These are phyloP conservation scores for Hyles euphorbiae DNA, from an alignment of 1,140 invertebrate genomes.

Conservation along the genomic window DNA sequence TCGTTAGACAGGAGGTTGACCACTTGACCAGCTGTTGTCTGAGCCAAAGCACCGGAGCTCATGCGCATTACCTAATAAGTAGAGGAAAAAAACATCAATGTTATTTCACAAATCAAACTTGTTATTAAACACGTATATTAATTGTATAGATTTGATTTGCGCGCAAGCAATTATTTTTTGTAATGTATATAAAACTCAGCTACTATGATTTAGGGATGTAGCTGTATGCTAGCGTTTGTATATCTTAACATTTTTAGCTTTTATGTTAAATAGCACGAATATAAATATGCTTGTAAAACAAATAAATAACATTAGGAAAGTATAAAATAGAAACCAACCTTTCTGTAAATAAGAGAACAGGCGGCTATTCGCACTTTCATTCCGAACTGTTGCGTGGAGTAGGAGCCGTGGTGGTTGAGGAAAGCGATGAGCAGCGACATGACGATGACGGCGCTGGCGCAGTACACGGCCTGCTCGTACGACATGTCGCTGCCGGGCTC, in stretches of 20 bases:
- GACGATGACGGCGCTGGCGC: slow-evolving; percentile 56
- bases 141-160: too few species aligned
- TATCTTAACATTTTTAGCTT: too few species aligned
- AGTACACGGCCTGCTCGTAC: slow-evolving; percentile 63
- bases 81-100: neutral
- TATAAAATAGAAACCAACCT: slow-evolving; percentile 46
- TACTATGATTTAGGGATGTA: too few species aligned
- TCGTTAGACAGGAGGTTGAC: slow-evolving; percentile 92
- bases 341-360: slow-evolving; percentile 78
- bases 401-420: slow-evolving; percentile 66
- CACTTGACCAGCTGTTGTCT: slow-evolving; percentile 88
- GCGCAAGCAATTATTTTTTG: too few species aligned
- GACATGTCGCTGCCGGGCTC: slow-evolving; percentile 58
- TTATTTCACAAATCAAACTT: neutral
- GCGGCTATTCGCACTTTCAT: slow-evolving; percentile 77
- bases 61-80: slow-evolving; percentile 75
- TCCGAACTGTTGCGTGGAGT: slow-evolving; percentile 65
- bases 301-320: neutral
- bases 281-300: too few species aligned
- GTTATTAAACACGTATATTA: too few species aligned
- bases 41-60: slow-evolving; percentile 80
- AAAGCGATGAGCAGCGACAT: slow-evolving; percentile 63
- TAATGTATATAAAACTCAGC: too few species aligned
- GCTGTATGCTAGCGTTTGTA: too few species aligned
- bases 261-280: too few species aligned